Conservation (phyloP, 2,113 vertebrate species). For the Numida meleagris region DNA sequence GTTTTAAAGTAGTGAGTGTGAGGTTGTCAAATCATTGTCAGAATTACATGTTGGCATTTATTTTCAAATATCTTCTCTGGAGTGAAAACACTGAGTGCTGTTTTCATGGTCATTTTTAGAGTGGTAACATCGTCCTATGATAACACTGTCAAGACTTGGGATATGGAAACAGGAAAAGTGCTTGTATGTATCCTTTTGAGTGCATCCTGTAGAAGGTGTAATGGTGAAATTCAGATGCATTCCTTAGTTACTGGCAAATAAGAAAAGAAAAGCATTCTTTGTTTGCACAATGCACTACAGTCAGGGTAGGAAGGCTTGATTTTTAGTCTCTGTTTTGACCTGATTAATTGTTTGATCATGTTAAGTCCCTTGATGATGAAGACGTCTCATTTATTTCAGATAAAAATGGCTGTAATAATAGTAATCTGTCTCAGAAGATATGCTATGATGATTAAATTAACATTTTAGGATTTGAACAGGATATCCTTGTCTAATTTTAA, state of each 20-base stretch:
- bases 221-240: neutral
- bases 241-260: neutral
- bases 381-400: neutral
- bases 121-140: conserved; percentile 80
- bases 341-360: neutral
- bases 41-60: neutral
- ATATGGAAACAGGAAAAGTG: conserved; percentile 79
- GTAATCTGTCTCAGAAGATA: neutral
- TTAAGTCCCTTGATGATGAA: neutral
- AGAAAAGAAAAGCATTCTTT: neutral
- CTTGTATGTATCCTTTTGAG: conserved; percentile 70
- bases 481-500: neutral
- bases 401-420: neutral
- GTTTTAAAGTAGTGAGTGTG: neutral
- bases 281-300: neutral
- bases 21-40: neutral
- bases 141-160: conserved; percentile 78
- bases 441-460: neutral
- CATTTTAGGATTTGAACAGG: neutral
- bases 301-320: neutral
- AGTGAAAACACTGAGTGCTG: neutral
- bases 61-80: neutral
- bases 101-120: conserved; percentile 58
- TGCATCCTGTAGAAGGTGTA: neutral
- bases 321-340: neutral